phyloP scores from a whole-genome alignment of 2,797 vertebrate species.

The Danionella dracula region DNA sequence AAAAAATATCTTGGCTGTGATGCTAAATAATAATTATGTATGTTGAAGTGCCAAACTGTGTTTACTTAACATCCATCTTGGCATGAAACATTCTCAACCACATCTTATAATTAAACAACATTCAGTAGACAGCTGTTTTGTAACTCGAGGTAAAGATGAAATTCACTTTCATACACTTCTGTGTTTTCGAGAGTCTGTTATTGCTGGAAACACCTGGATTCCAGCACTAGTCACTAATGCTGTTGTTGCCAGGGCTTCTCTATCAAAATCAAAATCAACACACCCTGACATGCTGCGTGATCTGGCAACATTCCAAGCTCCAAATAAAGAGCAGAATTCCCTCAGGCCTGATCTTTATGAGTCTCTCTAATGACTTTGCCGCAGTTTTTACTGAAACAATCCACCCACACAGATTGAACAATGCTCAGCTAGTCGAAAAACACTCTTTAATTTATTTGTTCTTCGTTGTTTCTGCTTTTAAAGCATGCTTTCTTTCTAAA shows the following conservation, averaged over 20 bases:
- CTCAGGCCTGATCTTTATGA: conserved; percentile 62
- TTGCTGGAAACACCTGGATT: conserved; percentile 57
- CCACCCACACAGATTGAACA: conserved; percentile 61
- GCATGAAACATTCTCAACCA: no score
- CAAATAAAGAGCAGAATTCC: conserved; percentile 68
- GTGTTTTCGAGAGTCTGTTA: conserved; percentile 11
- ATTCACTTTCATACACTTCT: neutral
- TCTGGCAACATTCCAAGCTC: conserved; percentile 37
- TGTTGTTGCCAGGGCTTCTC: conserved; percentile 47
- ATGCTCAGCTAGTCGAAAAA: conserved; percentile 44
- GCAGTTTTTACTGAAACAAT: conserved; percentile 70
- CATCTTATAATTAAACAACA: no score
- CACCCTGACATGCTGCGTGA: conserved; percentile 41
- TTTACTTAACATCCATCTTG: no score
- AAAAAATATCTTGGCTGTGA: no score
- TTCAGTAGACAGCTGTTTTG: neutral
- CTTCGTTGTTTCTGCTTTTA: neutral
- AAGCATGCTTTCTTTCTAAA: neutral
- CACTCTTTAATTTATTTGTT: conserved; percentile 26
- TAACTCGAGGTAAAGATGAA: neutral
- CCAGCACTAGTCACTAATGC: conserved; percentile 56
- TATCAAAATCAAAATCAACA: conserved; percentile 52
- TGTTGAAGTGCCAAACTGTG: neutral
- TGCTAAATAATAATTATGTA: no score
- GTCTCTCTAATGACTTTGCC: conserved; percentile 62